Base-by-base conservation (phyloP, 2,888 invertebrate genomes). In the Lamellibrachia satsuma region DNA sequence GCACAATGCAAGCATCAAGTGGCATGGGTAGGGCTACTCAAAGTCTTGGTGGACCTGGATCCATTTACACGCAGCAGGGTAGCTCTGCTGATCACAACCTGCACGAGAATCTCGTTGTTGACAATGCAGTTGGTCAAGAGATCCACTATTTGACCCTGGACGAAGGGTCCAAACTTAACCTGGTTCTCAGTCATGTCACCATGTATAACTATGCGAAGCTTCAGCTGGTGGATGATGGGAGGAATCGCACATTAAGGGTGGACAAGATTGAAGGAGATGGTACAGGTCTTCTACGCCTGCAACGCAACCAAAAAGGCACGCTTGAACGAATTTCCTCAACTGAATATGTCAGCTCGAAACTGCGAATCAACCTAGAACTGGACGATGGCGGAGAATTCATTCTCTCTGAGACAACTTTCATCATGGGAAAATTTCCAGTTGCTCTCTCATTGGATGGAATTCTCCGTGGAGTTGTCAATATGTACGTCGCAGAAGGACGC, bases 371-470 rank as follows among this genome's bases (percentile, higher is more conserved):
- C 92, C 93, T 95, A 27, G 95, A 95, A 52, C 94, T 95, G 0
- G 94, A 95, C 92, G 92, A 94, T 92, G 95, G 95, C 22, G 95
- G 95, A 52, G 94, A 95, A 92, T 95, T 95, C 92, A 94, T 95
- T 15, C 92, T 95, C 91, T 95, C 95, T 0, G 95, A 95, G 92
- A 95, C 95, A 9, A 94, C 94, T 3, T 94, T 94, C 9, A 94
- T 95, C 52, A 57, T 57, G 57, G 57, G 95, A 0, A 94, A 94
- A 57, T 95, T 94, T 7, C 91, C 93, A 2, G 94, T 93, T 52
- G 95, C 95, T 1, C 92, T 95, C 39, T 95, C 95, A 92, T 92
- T 95, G n/a, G 94, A 95, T 92, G 95, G 95, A 0, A 93, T 94
- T 6, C 51, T 95, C 92, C 93, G 94, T 90, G 95, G 95, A 39